Conservation (phyloP, 2,113 vertebrate genomes). For the Sphyrna mokarran region DNA sequence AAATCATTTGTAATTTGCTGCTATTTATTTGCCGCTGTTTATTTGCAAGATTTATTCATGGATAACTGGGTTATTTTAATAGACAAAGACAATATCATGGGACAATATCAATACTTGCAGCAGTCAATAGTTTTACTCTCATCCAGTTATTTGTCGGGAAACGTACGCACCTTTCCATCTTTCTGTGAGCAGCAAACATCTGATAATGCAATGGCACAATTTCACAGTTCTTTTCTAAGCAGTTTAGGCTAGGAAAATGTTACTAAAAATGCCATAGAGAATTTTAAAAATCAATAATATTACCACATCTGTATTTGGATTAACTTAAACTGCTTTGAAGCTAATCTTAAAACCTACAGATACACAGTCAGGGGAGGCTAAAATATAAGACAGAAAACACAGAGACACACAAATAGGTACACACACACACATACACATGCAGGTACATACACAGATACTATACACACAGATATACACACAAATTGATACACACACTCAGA, state of each 20-base stretch:
- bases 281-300: background rate
- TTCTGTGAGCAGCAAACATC: background rate
- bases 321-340: slow-evolving; percentile 21
- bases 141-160: background rate
- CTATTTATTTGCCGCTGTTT: background rate
- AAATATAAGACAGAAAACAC: background rate
- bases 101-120: background rate
- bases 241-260: background rate
- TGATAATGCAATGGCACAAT: background rate
- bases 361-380: background rate
- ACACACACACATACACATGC: background rate
- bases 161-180: background rate
- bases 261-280: background rate
- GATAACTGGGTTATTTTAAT: background rate
- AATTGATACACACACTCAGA: no score
- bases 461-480: background rate
- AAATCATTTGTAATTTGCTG: background rate
- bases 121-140: background rate
- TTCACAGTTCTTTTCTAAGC: background rate
- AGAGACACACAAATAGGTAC: no score
- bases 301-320: background rate
- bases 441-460: background rate
- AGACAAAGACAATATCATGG: background rate
- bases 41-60: background rate
- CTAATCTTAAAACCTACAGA: background rate